Evolutionary conservation across 2,888 invertebrate species (phyloP).

Genomic region (Drosophila parthenogenetica): DNA sequence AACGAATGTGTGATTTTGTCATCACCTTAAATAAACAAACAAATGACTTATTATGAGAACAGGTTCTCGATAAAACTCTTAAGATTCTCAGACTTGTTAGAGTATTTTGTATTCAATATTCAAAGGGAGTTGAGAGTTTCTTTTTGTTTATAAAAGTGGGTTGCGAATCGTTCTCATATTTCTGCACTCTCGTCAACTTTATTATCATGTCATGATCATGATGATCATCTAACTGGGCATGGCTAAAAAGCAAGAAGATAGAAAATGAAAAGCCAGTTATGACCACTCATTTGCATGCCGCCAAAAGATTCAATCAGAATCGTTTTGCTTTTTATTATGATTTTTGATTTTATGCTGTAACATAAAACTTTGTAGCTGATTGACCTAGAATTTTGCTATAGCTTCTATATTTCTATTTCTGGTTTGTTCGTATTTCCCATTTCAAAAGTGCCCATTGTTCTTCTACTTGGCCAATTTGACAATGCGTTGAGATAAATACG

Average conservation of each 20-base stretch:
- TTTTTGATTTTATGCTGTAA: constrained; percentile 69
- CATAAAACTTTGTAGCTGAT: constrained; percentile 59
- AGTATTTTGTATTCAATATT: constrained; percentile 26
- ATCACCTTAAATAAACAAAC: neutral
- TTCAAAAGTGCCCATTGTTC: constrained; percentile 50
- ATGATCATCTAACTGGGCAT: constrained; percentile 54
- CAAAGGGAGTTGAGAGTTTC: constrained; percentile 26
- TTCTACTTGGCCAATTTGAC: constrained; percentile 31
- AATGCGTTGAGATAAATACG: constrained; percentile 51
- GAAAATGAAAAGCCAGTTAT: constrained; percentile 68
- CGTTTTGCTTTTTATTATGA: constrained; percentile 56
- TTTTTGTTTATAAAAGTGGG: constrained; percentile 66
- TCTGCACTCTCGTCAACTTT: constrained; percentile 40
- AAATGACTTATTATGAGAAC: neutral
- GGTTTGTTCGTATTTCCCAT: constrained; percentile 6
- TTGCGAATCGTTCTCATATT: constrained; percentile 62
- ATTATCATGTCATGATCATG: constrained; percentile 18
- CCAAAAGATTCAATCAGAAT: constrained; percentile 40
- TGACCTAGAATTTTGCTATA: constrained; percentile 66
- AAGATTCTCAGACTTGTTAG: constrained; percentile 21
- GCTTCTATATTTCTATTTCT: constrained; percentile 2
- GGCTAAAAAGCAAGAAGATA: constrained; percentile 31
- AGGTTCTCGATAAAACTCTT: neutral
- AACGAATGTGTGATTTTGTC: constrained; percentile 15
- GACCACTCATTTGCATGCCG: constrained; percentile 68